Conservation (phyloP, 1,140 invertebrate species). For the Araneus ventricosus region DNA sequence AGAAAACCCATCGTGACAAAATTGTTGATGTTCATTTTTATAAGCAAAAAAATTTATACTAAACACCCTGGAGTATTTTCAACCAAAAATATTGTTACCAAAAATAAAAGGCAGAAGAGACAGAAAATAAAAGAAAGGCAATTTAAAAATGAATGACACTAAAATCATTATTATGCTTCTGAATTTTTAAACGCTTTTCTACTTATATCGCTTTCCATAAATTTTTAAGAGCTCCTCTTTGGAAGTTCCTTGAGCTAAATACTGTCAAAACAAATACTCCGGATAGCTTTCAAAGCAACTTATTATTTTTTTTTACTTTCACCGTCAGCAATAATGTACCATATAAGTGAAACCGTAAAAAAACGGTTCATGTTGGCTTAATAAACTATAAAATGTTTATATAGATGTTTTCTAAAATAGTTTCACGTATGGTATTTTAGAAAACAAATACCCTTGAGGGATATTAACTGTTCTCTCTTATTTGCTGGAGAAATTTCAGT, state of each 20-base stretch:
- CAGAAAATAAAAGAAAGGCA: background rate
- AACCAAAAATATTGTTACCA: background rate
- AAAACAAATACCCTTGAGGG: too few species aligned
- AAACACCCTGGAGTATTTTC: too few species aligned
- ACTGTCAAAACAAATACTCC: background rate
- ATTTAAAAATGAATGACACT: background rate
- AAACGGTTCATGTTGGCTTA: background rate
- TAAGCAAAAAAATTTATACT: too few species aligned
- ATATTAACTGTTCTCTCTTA: too few species aligned
- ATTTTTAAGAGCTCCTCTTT: background rate
- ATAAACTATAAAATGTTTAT: too few species aligned
- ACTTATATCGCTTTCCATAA: background rate
- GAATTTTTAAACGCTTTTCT: background rate
- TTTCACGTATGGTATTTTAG: too few species aligned
- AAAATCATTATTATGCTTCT: background rate
- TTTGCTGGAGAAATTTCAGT: too few species aligned
- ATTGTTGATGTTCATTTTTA: too few species aligned
- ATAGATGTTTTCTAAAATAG: too few species aligned
- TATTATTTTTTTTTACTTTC: background rate
- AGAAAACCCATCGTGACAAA: too few species aligned
- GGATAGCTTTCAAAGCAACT: background rate
- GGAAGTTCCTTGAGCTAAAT: background rate
- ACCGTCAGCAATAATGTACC: background rate
- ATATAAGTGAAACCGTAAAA: background rate
- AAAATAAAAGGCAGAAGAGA: background rate